These are phyloP conservation scores for Hetaerina americana DNA, from an alignment of 1,140 invertebrate species.

Conservation along the genomic window DNA sequence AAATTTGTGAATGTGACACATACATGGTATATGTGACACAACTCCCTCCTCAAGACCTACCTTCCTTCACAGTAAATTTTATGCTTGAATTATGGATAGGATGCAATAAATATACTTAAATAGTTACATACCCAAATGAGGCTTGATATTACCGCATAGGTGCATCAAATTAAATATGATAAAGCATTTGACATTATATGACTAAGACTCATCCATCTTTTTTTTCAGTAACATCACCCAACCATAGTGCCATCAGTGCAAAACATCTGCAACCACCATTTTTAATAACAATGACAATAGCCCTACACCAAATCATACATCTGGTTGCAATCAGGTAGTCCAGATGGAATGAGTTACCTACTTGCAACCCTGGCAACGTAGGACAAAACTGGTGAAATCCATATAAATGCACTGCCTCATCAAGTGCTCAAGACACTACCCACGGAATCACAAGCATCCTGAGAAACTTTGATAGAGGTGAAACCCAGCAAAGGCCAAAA, in stretches of 20 bases:
- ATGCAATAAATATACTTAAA: background rate
- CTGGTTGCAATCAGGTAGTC: background rate
- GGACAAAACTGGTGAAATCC: too few species aligned
- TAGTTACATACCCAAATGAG: background rate
- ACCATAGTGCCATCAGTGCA: background rate
- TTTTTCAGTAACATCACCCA: background rate
- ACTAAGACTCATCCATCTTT: background rate
- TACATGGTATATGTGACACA: too few species aligned
- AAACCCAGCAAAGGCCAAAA: too few species aligned
- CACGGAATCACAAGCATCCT: too few species aligned
- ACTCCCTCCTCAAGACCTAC: background rate
- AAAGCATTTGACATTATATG: background rate
- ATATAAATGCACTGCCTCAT: too few species aligned
- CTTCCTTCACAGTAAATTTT: background rate
- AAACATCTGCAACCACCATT: background rate
- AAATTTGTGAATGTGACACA: too few species aligned
- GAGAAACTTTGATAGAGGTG: too few species aligned
- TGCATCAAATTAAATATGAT: background rate
- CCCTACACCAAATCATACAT: background rate
- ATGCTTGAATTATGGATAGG: background rate
- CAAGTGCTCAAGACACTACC: too few species aligned
- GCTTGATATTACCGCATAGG: background rate
- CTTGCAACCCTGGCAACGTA: too few species aligned
- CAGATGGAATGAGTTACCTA: too few species aligned
- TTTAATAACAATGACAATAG: background rate